Evolutionary conservation across 2,888 invertebrate species (phyloP), one percentile per base, ranked within the genome.

Genomic region (Apodemia duryi): DNA sequence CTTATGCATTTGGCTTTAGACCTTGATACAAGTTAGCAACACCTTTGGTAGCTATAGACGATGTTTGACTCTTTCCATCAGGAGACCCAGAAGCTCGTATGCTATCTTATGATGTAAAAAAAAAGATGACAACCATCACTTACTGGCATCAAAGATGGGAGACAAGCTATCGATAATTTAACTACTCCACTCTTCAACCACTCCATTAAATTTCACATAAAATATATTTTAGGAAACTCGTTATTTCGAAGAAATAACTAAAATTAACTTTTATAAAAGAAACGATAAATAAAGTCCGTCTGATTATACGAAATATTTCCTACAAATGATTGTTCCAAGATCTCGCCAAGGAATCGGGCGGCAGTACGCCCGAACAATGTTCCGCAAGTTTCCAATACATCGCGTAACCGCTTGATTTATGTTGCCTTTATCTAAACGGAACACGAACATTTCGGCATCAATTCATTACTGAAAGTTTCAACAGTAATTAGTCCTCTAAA

Each of bases 361-460:
- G 57, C 57, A 60, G 32, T 32, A 32, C 57, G 57, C 57, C 13
- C 13, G 32, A 57, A 57, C 57, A 32, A 32, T 57, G 57, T 57
- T 57, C 57, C 1, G 57, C 13, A 57, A 57, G 57, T 57, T 57
- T 32, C 29, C 57, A 6, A 57, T 60, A 60, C 60, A 60, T 60
- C 35, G 60, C 32, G 32, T 11, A 35, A 35, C 60, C 60, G 60
- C 60, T 60, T 60, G 60, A 35, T 60, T 60, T 60, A 60, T 60
- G n/a, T 60, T 60, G 32, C 35, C n/a, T 35, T 60, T 60, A 60
- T 60, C 35, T 60, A 60, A 60, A 35, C 60, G 60, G 35, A 60
- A 35, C 60, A 60, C 57, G 57, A 60, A 60, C n/a, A 35, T 60
- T 60, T 32, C 13, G 21, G 32, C 32, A 32, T 35, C 57, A 60